These are phyloP conservation scores for Eupithecia subfuscata DNA, from an alignment of 2,888 invertebrate genomes.

Conservation along the genomic window DNA sequence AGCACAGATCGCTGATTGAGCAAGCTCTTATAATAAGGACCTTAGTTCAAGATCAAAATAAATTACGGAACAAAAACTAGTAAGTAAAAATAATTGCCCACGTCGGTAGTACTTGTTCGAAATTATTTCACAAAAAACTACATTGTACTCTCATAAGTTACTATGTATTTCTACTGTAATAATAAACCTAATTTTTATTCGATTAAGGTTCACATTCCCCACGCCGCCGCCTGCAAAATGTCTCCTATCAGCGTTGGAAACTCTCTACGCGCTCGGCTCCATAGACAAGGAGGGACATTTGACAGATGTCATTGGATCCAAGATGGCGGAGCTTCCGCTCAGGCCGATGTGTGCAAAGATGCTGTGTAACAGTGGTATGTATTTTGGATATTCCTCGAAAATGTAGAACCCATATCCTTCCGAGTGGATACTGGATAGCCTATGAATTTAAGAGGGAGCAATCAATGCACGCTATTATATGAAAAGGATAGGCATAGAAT, in stretches of 20 bases:
- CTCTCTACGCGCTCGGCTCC: conserved; percentile 93
- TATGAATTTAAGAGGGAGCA: no score
- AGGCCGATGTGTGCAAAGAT: conserved; percentile 94
- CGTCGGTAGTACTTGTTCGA: no score
- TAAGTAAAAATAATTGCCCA: no score
- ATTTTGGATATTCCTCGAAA: neutral
- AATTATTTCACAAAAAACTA: no score
- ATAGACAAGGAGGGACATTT: conserved; percentile 91
- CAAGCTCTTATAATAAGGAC: no score
- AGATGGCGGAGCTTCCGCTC: conserved; percentile 96
- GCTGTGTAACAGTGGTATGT: conserved; percentile 88
- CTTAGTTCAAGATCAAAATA: no score
- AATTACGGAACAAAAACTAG: no score
- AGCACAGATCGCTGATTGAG: no score
- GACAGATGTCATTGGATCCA: conserved; percentile 90
- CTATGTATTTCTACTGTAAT: neutral
- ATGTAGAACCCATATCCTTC: no score
- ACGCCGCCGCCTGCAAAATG: conserved; percentile 96
- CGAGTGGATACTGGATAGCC: no score
- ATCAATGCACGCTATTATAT: no score
- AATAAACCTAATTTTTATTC: neutral
- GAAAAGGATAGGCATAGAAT: no score
- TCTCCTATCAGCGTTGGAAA: conserved; percentile 92
- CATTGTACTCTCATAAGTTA: neutral
- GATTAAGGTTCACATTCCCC: conserved; percentile 92